These are phyloP conservation scores for Sitta europaea DNA, from an alignment of 2,113 vertebrate species.

Conservation along the genomic window DNA sequence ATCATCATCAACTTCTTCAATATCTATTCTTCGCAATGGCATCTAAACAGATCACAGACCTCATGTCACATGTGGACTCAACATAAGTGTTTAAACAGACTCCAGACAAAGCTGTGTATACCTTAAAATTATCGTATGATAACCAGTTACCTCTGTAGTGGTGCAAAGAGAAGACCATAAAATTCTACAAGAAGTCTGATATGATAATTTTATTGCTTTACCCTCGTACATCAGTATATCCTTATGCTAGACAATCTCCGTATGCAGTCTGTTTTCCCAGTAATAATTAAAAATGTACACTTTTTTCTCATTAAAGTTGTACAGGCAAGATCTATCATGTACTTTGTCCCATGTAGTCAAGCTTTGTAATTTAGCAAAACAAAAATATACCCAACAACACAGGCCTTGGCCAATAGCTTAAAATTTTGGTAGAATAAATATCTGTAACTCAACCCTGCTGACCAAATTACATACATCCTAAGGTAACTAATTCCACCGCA, in stretches of 20 bases:
- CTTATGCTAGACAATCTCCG: neutral
- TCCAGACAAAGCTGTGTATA: neutral
- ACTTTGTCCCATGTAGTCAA: neutral
- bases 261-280: neutral
- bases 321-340: neutral
- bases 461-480: neutral
- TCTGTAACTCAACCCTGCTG: neutral
- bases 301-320: neutral
- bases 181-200: neutral
- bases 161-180: neutral
- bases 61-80: neutral
- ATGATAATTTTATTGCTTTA: neutral
- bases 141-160: neutral
- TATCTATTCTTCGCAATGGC: slow-evolving; percentile 83
- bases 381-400: neutral
- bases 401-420: neutral
- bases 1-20: slow-evolving; percentile 84
- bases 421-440: neutral
- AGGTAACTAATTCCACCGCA: neutral
- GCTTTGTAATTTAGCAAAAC: neutral
- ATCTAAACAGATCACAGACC: slow-evolving; percentile 74
- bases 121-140: neutral
- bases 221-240: neutral
- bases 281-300: neutral
- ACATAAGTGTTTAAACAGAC: neutral